Conservation (phyloP, 2,113 vertebrate genomes). For the Gymnorhina tibicen region DNA sequence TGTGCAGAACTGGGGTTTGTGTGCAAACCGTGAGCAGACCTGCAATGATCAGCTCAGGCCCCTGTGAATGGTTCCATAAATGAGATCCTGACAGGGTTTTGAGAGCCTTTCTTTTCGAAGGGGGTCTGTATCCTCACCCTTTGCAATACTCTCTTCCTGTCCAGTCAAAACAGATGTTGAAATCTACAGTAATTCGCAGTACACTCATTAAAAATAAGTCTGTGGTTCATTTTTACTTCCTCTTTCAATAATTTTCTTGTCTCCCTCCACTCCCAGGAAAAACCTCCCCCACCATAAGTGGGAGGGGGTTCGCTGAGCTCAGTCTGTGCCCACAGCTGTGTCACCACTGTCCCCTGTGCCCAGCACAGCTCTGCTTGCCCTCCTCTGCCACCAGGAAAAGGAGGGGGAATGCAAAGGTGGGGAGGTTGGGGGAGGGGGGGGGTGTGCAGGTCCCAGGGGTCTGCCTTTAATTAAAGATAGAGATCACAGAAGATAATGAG, state of each 20-base stretch:
- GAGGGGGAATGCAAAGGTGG: background rate
- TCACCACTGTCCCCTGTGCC: background rate
- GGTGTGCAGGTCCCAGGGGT: background rate
- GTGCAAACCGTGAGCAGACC: background rate
- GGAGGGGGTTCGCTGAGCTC: background rate
- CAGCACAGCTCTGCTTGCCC: background rate
- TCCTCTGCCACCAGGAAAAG: background rate
- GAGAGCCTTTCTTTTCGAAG: background rate
- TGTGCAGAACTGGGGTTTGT: background rate
- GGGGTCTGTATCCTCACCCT: background rate
- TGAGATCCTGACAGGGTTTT: background rate
- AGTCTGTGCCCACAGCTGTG: background rate
- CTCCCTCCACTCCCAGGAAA: background rate
- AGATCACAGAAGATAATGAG: background rate
- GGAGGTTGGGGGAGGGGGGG: rapidly evolving
- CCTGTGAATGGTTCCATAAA: background rate
- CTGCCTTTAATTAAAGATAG: background rate
- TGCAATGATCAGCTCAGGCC: background rate
- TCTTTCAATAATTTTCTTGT: background rate
- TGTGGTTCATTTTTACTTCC: background rate
- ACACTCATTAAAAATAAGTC: background rate
- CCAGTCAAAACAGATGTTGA: background rate
- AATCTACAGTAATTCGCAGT: background rate
- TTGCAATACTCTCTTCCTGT: background rate
- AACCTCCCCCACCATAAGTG: rapidly evolving